Conservation (phyloP, 2,797 vertebrate genomes). For the Clamator glandarius region DNA sequence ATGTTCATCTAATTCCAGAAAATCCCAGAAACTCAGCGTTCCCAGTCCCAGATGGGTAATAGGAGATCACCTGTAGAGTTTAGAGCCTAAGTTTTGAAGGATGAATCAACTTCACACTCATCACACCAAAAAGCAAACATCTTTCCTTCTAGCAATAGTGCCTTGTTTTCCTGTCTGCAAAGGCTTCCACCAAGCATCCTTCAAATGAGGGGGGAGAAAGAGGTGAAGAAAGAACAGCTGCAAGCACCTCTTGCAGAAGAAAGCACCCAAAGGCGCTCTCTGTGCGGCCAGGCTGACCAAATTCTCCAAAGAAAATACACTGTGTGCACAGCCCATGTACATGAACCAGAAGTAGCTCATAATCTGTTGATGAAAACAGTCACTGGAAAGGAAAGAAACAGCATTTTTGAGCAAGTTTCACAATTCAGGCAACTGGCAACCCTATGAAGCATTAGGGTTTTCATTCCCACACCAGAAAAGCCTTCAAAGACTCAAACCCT, state of each 20-base stretch:
- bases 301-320: background rate
- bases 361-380: background rate
- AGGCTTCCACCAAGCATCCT: background rate
- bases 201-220: background rate
- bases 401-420: background rate
- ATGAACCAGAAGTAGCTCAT: accelerated
- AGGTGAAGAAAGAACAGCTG: background rate
- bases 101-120: background rate
- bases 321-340: background rate
- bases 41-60: accelerated
- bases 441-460: background rate
- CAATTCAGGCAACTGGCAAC: background rate
- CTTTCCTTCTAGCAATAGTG: background rate
- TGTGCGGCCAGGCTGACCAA: background rate
- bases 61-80: background rate
- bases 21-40: background rate
- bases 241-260: background rate
- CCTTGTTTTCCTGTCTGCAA: background rate
- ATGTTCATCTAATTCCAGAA: background rate
- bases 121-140: background rate
- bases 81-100: background rate
- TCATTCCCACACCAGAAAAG: background rate
- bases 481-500: background rate
- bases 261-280: background rate
- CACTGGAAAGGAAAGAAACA: background rate